These are phyloP conservation scores for Drosophila pegasa DNA, from an alignment of 2,888 invertebrate species.

Conservation along the genomic window DNA sequence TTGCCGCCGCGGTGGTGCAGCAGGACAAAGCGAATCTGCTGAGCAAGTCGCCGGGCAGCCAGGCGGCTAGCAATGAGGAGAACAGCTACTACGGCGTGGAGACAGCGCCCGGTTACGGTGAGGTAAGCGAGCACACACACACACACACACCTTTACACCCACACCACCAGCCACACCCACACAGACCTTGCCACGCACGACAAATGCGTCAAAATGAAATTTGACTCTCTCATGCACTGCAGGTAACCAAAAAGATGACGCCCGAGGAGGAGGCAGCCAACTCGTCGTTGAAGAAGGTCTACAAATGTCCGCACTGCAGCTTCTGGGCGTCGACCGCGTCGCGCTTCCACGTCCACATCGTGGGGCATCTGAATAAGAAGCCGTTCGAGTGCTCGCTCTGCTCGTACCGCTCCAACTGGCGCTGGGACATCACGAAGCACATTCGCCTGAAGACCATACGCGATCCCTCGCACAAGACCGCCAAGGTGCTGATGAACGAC, in stretches of 20 bases:
- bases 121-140: constrained; percentile 77
- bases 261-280: constrained; percentile 88
- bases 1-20: constrained; percentile 57
- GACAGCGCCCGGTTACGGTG: constrained; percentile 86
- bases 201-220: constrained; percentile 83
- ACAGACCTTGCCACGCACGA: constrained; percentile 40
- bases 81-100: constrained; percentile 85
- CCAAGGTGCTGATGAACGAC: constrained; percentile 95
- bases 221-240: constrained; percentile 84
- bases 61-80: constrained; percentile 80
- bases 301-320: constrained; percentile 96
- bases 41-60: constrained; percentile 59
- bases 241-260: constrained; percentile 87
- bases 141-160: constrained; percentile 1
- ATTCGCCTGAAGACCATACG: constrained; percentile 95
- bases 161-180: neutral
- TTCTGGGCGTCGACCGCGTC: constrained; percentile 97
- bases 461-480: constrained; percentile 92
- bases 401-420: constrained; percentile 97
- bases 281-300: constrained; percentile 91
- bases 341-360: constrained; percentile 96
- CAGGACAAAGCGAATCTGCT: constrained; percentile 49
- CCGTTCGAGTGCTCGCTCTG: constrained; percentile 98
- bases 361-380: constrained; percentile 95
- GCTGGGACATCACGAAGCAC: constrained; percentile 98